A percentile compares a stretch with the other conserved stretches of the same genome.
These are phyloP conservation scores for Onychorhynchus coronatus DNA, from an alignment of 2,113 vertebrate species.

Conservation along the genomic window DNA sequence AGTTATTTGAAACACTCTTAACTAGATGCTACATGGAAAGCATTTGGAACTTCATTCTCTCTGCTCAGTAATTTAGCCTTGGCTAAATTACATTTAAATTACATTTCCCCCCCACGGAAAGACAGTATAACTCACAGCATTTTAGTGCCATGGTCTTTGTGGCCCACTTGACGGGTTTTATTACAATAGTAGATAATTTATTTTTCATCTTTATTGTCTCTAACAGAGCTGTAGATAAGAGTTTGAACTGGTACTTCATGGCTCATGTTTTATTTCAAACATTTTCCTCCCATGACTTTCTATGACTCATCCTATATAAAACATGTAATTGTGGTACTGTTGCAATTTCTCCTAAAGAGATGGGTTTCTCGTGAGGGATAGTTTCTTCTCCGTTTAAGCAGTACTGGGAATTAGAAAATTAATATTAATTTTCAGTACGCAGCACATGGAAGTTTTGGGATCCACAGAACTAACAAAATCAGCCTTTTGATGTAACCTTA, in stretches of 20 bases:
- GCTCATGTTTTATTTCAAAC: not conserved
- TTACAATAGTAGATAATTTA: not conserved
- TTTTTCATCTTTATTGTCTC: not conserved
- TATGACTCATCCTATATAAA: not conserved
- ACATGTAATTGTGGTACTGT: not conserved
- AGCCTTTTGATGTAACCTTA: not conserved
- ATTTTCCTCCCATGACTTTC: not conserved
- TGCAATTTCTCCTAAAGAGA: not conserved
- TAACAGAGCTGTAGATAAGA: not conserved
- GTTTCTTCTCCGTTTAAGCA: not conserved
- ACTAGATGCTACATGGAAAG: not conserved
- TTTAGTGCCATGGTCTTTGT: not conserved
- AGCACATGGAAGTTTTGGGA: not conserved
- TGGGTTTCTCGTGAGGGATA: not conserved
- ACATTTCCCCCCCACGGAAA: not conserved
- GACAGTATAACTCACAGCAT: not conserved
- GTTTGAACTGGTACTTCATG: not conserved
- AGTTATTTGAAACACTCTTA: not conserved
- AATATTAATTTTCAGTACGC: not conserved
- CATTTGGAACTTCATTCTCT: not conserved
- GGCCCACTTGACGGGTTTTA: not conserved
- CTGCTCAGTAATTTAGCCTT: slow-evolving; percentile 3
- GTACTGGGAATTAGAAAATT: not conserved
- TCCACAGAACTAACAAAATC: not conserved
- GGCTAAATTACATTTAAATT: no score